phyloP scores from a whole-genome alignment of 2,888 invertebrate genomes.

The Monopis laevigella region DNA sequence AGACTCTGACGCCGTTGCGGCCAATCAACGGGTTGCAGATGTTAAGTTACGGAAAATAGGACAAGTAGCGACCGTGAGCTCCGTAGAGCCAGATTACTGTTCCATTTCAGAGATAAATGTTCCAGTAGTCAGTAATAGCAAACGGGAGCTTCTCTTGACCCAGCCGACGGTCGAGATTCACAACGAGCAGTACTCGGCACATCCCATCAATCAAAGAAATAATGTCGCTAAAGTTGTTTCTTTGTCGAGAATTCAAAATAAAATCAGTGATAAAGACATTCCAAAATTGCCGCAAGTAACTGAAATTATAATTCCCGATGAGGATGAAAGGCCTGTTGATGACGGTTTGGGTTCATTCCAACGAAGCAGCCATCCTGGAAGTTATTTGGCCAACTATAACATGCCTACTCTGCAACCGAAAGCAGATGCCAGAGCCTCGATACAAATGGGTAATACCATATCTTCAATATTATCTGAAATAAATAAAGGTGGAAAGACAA shows the following conservation, averaged over 20 bases:
- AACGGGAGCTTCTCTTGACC: slow-evolving; percentile 61
- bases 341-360: slow-evolving; percentile 36
- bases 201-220: slow-evolving; percentile 42
- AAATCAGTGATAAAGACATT: slow-evolving; percentile 69
- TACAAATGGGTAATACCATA: slow-evolving; percentile 70
- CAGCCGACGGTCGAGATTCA: slow-evolving; percentile 64
- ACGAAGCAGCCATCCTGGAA: slow-evolving; percentile 33
- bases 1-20: slow-evolving; percentile 68
- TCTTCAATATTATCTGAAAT: slow-evolving; percentile 70
- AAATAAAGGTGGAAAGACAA: slow-evolving; percentile 56
- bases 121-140: slow-evolving; percentile 68
- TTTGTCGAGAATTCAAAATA: slow-evolving; percentile 51
- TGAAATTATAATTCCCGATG: slow-evolving; percentile 76
- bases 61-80: slow-evolving; percentile 56
- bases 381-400: slow-evolving; percentile 49
- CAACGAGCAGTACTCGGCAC: slow-evolving; percentile 55
- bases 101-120: slow-evolving; percentile 80
- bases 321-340: slow-evolving; percentile 58
- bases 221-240: slow-evolving; percentile 56
- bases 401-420: slow-evolving; percentile 54
- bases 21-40: slow-evolving; percentile 67
- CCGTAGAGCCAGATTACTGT: slow-evolving; percentile 77
- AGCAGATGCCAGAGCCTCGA: slow-evolving; percentile 60
- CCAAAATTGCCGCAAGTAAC: slow-evolving; percentile 80
- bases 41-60: slow-evolving; percentile 63